A percentile compares a stretch with the other conserved stretches of the same genome.
These are phyloP conservation scores for Clytia hemisphaerica DNA, from an alignment of 30 jellyfish, hydroid and myxozoan genomes.

Conservation along the genomic window DNA sequence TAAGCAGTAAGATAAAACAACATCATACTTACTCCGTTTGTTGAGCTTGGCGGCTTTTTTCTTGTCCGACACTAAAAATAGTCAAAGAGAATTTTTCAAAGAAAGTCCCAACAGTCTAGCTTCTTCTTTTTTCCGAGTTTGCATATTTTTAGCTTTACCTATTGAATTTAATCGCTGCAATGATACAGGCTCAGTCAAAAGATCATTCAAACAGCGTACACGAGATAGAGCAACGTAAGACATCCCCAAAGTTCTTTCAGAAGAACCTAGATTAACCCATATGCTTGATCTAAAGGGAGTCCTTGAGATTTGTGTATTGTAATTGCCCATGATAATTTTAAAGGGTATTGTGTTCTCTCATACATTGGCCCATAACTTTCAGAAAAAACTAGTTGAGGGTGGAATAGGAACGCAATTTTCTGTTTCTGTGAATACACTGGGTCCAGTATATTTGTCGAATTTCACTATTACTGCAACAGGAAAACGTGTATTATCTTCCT, in stretches of 20 bases:
- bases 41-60: too few species aligned
- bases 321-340: conserved; percentile 12
- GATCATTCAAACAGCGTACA: not conserved
- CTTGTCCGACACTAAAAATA: conserved; percentile 15
- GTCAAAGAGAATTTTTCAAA: too few species aligned
- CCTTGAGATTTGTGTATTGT: conserved; percentile 22
- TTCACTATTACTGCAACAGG: conserved; percentile 38
- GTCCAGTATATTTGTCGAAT: conserved; percentile 9
- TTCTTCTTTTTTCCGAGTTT: too few species aligned
- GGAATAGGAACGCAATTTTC: conserved; percentile 22
- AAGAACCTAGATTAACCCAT: not conserved
- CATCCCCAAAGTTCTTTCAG: not conserved
- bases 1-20: too few species aligned
- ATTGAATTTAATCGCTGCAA: not conserved
- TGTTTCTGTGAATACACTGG: not conserved
- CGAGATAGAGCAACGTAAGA: conserved; percentile 17
- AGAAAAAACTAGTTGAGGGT: conserved; percentile 5
- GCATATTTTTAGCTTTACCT: not conserved
- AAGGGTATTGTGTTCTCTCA: conserved; percentile 9
- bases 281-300: not conserved
- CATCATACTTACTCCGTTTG: too few species aligned
- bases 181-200: not conserved
- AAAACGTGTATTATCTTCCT: conserved; percentile 13
- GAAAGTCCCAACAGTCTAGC: too few species aligned
- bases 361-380: not conserved